Evolutionary conservation across 2,797 vertebrate species (phyloP), one percentile per base, ranked within the genome.

Genomic region (Eulemur coronatus): DNA sequence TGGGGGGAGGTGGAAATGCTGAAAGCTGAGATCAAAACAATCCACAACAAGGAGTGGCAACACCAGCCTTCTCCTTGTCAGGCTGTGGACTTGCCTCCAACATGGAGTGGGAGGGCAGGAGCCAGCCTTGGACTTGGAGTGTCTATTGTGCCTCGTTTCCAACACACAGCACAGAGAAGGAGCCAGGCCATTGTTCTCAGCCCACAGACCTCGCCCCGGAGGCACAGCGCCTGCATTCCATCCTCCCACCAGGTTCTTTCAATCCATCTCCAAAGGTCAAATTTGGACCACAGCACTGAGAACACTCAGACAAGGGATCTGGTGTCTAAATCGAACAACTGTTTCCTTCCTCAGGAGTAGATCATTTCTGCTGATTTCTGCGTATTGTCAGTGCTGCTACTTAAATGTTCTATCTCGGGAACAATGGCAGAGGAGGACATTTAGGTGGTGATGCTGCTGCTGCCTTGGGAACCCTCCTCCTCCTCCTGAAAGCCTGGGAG

Each of bases 71-170:
- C 48, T 84, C 59, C 38, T 89, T n/a, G 9, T 2, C 46, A 0
- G 0, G 33, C 81, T 41, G 30, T 20, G 0, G 75, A 57, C 59
- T 38, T 3, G 10, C 76, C 78, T 73, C 30, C 22, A 7, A 1
- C 3, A 2, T 1, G 1, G 20, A 48, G 14, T 3, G 22, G 5
- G 9, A 13, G n/a, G 4, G 6, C 91, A 5, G 92, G 73, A 17
- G 30, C 4, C 4, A 59, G 33, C 97, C 98, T 98, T 55, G 94
- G 78, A 4, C 67, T 0, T 76, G 75, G 38, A 26, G 55, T 0
- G 22, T 92, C 93, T 89, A 22, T 14, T 72, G 96, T 7, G 92
- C 91, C 26, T 81, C n/a, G 79, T 97, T 97, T 93, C 92, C 38
- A 11, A 0, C 4, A 28, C 22, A 9, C 86, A 2, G 75, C 80